Evolutionary conservation across 2,113 vertebrate species (phyloP).

Genomic region (Mobula hypostoma): DNA sequence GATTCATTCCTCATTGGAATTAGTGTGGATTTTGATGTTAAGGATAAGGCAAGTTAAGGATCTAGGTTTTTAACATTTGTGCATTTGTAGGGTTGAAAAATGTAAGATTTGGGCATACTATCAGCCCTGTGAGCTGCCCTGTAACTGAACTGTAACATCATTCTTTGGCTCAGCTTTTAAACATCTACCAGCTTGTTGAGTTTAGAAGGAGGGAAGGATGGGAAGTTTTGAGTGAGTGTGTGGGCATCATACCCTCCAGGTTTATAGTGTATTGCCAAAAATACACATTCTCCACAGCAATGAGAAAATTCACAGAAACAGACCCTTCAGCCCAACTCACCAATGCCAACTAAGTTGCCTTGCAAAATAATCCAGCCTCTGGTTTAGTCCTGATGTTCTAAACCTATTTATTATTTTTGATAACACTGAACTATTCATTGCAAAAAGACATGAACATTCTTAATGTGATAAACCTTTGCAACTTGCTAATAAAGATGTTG

Average conservation of each 20-base stretch:
- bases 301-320: not conserved
- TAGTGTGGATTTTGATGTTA: constrained; percentile 20
- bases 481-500: not conserved
- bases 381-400: too few relatives aligned
- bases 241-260: not conserved
- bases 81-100: not conserved
- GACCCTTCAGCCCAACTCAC: too few relatives aligned
- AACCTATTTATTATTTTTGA: not conserved
- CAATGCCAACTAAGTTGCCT: too few relatives aligned
- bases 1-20: not conserved
- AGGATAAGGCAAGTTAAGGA: not conserved
- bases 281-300: not conserved
- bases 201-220: not conserved
- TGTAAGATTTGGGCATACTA: not conserved
- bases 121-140: not conserved
- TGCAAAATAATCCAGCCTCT: too few relatives aligned
- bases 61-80: not conserved
- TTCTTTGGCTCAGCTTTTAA: not conserved
- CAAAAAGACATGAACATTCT: not conserved
- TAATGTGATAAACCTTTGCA: not conserved
- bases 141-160: not conserved
- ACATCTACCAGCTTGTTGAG: not conserved
- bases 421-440: not conserved
- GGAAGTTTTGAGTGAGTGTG: not conserved
- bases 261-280: not conserved